These are phyloP conservation scores for Cataglyphis livida DNA, from an alignment of 2,888 invertebrate species.

Conservation along the genomic window DNA sequence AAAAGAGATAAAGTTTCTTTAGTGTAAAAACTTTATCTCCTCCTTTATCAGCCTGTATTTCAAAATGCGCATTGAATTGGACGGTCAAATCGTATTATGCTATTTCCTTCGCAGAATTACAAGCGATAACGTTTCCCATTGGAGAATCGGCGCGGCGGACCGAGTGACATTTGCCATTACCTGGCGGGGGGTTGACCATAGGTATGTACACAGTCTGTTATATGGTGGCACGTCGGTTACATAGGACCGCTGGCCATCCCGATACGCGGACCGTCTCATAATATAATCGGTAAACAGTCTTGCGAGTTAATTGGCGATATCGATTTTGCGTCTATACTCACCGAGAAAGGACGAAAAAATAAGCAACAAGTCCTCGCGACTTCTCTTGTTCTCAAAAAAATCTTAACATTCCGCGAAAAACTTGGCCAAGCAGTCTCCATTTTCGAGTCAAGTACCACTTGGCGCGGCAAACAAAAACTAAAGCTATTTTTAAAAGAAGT, in stretches of 20 bases:
- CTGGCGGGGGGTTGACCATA: conserved; percentile 28
- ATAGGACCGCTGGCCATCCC: not conserved
- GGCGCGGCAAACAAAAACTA: conserved; percentile 13
- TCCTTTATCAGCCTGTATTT: not conserved
- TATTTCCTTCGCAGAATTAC: conserved; percentile 10
- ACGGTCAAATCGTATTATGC: not conserved
- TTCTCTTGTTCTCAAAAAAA: not conserved
- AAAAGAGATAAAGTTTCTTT: not conserved
- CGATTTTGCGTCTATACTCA: conserved; percentile 17
- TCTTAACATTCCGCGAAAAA: conserved; percentile 12
- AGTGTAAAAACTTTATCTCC: not conserved
- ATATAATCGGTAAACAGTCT: conserved; percentile 33
- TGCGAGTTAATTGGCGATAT: conserved; percentile 45
- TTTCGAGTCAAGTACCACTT: conserved; percentile 9
- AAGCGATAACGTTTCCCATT: not conserved
- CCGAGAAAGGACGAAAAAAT: conserved; percentile 4
- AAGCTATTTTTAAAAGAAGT: conserved; percentile 13
- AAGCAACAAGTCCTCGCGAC: conserved; percentile 26
- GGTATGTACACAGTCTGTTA: conserved; percentile 43
- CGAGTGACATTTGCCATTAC: conserved; percentile 39
- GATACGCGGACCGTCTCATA: conserved; percentile 11
- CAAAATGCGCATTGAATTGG: not conserved
- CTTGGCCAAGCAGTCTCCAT: not conserved
- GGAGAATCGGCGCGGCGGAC: not conserved
- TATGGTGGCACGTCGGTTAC: conserved; percentile 33